These are phyloP conservation scores for Crotalus horridus DNA, from an alignment of 2,113 vertebrate genomes.

Conservation along the genomic window DNA sequence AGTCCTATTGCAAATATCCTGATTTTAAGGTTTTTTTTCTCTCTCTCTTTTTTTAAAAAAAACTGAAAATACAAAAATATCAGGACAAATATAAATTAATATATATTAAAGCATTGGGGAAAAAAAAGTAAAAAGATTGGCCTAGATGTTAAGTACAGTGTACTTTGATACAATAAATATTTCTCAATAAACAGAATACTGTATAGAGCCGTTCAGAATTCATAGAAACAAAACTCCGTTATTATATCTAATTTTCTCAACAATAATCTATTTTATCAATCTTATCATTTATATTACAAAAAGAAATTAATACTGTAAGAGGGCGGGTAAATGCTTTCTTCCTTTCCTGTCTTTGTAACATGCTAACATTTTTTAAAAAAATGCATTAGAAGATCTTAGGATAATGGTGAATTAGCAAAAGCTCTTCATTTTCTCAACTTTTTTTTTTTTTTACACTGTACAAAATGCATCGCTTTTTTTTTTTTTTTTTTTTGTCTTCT, in stretches of 20 bases:
- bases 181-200: conserved; percentile 86
- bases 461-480: conserved; percentile 45
- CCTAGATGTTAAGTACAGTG: conserved; percentile 92
- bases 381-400: conserved; percentile 59
- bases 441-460: conserved; percentile 42
- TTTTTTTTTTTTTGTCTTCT: background rate
- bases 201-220: conserved; percentile 79
- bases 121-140: conserved; percentile 86
- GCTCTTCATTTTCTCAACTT: conserved; percentile 46
- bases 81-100: conserved; percentile 99
- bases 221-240: conserved; percentile 78
- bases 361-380: conserved; percentile 57
- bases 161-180: conserved; percentile 99
- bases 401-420: conserved; percentile 56
- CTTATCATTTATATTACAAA: conserved; percentile 83
- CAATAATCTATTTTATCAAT: conserved; percentile 83
- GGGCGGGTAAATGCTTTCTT: conserved; percentile 76
- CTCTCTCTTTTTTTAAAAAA: conserved; percentile 38
- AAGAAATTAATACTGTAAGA: conserved; percentile 85
- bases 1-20: conserved; percentile 84
- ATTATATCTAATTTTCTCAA: conserved; percentile 85
- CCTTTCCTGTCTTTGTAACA: conserved; percentile 71
- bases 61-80: conserved; percentile 97
- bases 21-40: conserved; percentile 74
- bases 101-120: conserved; percentile 98